Base-by-base conservation (phyloP, 2,113 vertebrate species). In the Coryphaenoides rupestris region DNA sequence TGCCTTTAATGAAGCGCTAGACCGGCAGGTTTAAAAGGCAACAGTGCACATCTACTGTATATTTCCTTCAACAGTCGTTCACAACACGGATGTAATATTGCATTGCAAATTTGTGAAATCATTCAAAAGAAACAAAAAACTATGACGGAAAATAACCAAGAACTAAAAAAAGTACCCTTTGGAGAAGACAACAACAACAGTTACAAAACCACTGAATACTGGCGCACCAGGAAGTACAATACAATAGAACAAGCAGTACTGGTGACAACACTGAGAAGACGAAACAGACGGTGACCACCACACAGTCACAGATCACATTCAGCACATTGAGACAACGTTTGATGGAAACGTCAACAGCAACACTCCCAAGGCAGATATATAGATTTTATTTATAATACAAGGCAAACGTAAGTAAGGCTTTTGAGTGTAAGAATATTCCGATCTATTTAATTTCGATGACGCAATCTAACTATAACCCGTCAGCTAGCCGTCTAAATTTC, bases 351-450 rank as follows among this genome's bases (percentile, higher is more conserved):
- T 53, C 22, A 17, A 50, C n/a, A 17, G 5, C 47, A n/a, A 50
- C 17, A 50, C 15, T 58, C 55, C 53, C 69, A 55, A 26, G 70
- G 62, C 74, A 55, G 49, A 68, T 62, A n/a, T n/a, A n/a, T n/a
- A n/a, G n/a, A n/a, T n/a, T n/a, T 77, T 70, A 23, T 75, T 74
- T 63, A 59, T 59, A 40, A 69, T 63, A 72, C 58, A 72, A 83
- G 80, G 78, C 74, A 83, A 72, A 79, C 76, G 65, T 40, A 76
- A 66, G 68, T 87, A 85, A 82, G 79, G 82, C 77, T 81, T 78
- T 45, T 69, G 74, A 79, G 82, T 77, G 71, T 59, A 76, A 63
- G 62, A 60, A 55, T 17, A 0, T 45, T 54, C 50, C 4, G 40
- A 76, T 64, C 63, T 56, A 69, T 58, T 54, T 52, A 40, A 40